Conservation (phyloP, 2,888 invertebrate species). For the Chelonus formosanus region DNA sequence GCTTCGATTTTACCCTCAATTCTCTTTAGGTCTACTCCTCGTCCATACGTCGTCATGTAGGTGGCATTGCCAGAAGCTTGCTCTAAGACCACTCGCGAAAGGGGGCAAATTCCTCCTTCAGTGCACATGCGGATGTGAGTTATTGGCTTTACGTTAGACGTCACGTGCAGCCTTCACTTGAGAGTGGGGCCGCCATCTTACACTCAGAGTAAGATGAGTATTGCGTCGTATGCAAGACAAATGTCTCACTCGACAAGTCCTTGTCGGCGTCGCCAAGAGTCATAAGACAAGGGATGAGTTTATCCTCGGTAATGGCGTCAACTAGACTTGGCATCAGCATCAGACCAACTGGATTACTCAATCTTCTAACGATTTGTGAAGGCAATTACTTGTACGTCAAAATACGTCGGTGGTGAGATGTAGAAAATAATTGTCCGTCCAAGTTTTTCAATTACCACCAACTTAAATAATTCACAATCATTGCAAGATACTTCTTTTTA, state of each 20-base stretch:
- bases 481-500: constrained; percentile 18
- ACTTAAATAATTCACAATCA: background rate
- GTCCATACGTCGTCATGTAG: constrained; percentile 29
- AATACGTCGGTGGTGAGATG: background rate
- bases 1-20: constrained; percentile 13
- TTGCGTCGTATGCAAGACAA: constrained; percentile 49
- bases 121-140: constrained; percentile 46
- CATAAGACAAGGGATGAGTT: constrained; percentile 9
- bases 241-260: constrained; percentile 37
- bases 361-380: constrained; percentile 16
- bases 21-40: background rate
- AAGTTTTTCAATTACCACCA: constrained; percentile 18
- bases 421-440: constrained; percentile 4
- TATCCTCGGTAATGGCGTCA: constrained; percentile 4
- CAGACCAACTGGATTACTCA: constrained; percentile 3
- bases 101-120: constrained; percentile 33
- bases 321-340: constrained; percentile 3
- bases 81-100: constrained; percentile 27
- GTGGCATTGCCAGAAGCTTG: constrained; percentile 31
- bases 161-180: constrained; percentile 47
- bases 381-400: constrained; percentile 29
- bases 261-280: constrained; percentile 17
- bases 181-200: constrained; percentile 9
- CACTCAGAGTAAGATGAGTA: constrained; percentile 7
- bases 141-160: constrained; percentile 58